phyloP scores from a whole-genome alignment of 2,888 invertebrate genomes.

The Theretra japonica region DNA sequence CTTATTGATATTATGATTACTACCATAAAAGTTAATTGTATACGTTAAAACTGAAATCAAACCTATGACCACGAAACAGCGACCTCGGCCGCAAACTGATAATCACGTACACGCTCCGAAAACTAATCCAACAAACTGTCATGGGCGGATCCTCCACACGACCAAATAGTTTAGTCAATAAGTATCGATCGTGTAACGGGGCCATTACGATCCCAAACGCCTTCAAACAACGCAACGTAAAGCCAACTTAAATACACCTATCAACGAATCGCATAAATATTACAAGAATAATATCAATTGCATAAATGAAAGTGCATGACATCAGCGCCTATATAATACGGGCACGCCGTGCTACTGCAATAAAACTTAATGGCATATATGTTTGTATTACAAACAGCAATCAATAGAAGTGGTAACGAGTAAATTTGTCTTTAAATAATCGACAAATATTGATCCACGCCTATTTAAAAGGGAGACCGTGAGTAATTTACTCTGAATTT shows the following conservation, averaged over 20 bases:
- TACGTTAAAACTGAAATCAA: not conserved
- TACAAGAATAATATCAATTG: not conserved
- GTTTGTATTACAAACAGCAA: conserved; percentile 3
- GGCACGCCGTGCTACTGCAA: not conserved
- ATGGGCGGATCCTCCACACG: conserved; percentile 6
- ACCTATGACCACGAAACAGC: not conserved
- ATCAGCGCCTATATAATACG: not conserved
- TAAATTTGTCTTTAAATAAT: not conserved
- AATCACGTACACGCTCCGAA: not conserved
- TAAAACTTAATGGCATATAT: not conserved
- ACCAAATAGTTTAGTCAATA: conserved; percentile 4
- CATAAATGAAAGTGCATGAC: not conserved
- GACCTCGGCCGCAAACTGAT: not conserved
- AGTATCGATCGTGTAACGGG: not conserved
- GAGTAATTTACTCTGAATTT: too few species aligned
- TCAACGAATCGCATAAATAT: not conserved
- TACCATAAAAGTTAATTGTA: not conserved
- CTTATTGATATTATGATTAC: too few species aligned
- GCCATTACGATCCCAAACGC: not conserved
- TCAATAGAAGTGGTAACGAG: not conserved
- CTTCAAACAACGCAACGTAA: not conserved
- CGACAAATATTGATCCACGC: not conserved
- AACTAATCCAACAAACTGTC: conserved; percentile 6
- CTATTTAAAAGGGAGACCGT: too few species aligned
- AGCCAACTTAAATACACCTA: not conserved